phyloP scores from a whole-genome alignment of 2,113 vertebrate genomes.

The Accipiter virgatus region DNA sequence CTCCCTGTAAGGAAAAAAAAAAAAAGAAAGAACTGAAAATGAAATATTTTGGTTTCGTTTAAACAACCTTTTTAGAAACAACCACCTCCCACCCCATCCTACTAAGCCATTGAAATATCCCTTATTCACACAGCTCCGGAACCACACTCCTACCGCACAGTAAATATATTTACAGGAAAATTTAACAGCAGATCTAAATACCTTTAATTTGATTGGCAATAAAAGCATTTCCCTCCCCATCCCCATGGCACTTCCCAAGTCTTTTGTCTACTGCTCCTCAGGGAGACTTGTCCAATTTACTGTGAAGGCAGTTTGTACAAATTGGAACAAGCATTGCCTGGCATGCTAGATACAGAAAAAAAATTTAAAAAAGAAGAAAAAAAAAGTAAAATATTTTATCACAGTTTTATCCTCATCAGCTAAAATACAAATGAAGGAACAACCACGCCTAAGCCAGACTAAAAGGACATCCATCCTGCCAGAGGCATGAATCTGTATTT shows the following conservation, averaged over 20 bases:
- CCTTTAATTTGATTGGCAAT: conserved; percentile 32
- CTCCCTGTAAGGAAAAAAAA: background rate
- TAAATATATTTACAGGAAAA: conserved; percentile 13
- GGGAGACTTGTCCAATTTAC: conserved; percentile 32
- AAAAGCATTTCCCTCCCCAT: conserved; percentile 24
- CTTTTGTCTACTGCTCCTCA: conserved; percentile 32
- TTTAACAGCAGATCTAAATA: conserved; percentile 6
- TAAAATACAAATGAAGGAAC: background rate
- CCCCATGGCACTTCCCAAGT: background rate
- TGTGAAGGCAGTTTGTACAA: conserved; percentile 10
- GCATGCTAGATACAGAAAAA: background rate
- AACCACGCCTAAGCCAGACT: background rate
- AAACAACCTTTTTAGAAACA: conserved; percentile 1
- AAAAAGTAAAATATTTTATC: background rate
- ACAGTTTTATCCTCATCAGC: background rate
- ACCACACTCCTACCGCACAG: background rate
- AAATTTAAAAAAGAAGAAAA: background rate
- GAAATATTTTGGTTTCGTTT: conserved; percentile 11
- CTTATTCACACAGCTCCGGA: background rate
- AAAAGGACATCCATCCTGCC: background rate
- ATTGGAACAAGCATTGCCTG: background rate
- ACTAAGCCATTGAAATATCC: background rate
- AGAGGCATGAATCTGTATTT: background rate
- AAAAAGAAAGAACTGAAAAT: background rate
- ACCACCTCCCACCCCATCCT: background rate